Conservation (phyloP, 2,888 invertebrate genomes). For the Heliconius charithonia region DNA sequence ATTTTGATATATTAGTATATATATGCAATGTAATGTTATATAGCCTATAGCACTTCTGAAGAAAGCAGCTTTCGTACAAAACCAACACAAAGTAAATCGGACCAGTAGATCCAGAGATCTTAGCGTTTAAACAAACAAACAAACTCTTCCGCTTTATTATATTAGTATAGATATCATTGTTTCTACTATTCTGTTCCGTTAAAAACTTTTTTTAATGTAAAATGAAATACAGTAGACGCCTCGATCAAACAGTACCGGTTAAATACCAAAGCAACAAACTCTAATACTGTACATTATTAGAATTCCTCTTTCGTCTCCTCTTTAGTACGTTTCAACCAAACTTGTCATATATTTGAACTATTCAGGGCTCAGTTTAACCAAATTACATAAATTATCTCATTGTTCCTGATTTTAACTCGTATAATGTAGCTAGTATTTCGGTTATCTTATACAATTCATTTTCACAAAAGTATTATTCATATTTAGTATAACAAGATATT, state of each 20-base stretch:
- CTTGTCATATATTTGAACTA: constrained; percentile 10
- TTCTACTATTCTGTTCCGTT: not conserved
- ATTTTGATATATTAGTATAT: too few relatives aligned
- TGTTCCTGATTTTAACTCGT: not conserved
- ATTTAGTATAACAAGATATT: not conserved
- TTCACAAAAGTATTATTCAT: not conserved
- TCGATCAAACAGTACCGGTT: constrained; percentile 12
- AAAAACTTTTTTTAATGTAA: not conserved
- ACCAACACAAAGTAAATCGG: too few relatives aligned
- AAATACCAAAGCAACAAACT: constrained; percentile 31
- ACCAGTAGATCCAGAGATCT: too few relatives aligned
- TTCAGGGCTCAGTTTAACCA: constrained; percentile 4
- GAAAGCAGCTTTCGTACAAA: too few relatives aligned
- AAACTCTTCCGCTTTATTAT: too few relatives aligned
- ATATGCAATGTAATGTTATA: too few relatives aligned
- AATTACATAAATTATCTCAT: constrained; percentile 1
- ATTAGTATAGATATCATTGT: too few relatives aligned
- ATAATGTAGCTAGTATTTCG: not conserved
- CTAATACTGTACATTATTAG: constrained; percentile 27
- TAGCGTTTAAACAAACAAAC: too few relatives aligned
- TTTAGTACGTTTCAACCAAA: constrained; percentile 22
- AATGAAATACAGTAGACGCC: constrained; percentile 1
- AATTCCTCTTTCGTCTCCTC: constrained; percentile 27
- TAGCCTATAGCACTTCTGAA: too few relatives aligned
- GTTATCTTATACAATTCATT: not conserved